These are phyloP conservation scores for Pholis gunnellus DNA, from an alignment of 2,113 vertebrate species.

Conservation along the genomic window DNA sequence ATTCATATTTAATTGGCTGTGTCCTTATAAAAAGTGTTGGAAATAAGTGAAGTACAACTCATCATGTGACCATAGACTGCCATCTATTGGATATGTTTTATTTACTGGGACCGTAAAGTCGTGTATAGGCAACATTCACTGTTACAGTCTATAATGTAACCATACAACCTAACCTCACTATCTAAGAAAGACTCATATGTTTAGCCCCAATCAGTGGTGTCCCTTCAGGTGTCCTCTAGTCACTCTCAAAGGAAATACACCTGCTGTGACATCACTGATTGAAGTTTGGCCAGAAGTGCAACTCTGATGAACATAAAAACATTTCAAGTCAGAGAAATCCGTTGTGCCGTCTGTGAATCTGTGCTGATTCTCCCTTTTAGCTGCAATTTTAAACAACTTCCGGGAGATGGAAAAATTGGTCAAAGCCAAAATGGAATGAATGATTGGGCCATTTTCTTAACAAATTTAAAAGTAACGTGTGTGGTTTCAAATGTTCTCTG, in stretches of 20 bases:
- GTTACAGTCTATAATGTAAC: neutral
- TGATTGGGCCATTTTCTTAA: neutral
- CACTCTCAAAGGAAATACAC: neutral
- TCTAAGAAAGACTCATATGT: neutral
- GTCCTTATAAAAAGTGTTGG: too few species aligned
- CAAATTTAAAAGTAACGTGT: neutral
- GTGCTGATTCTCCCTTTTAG: neutral
- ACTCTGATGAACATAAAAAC: neutral
- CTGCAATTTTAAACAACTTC: neutral
- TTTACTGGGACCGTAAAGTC: neutral
- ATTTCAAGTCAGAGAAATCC: neutral
- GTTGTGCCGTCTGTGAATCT: neutral
- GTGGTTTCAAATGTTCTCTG: neutral
- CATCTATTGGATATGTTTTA: neutral
- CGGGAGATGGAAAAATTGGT: neutral
- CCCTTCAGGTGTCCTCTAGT: neutral
- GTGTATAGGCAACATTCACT: neutral
- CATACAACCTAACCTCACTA: neutral
- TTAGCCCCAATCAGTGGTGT: neutral
- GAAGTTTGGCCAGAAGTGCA: neutral
- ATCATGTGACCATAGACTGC: neutral
- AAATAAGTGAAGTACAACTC: neutral
- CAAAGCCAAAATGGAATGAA: neutral
- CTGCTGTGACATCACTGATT: neutral
- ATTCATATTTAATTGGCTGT: too few species aligned